A percentile compares a stretch with the other conserved stretches of the same genome.
Evolutionary conservation across 2,888 invertebrate genomes (phyloP).

Genomic region (Drosophila meridiana): DNA sequence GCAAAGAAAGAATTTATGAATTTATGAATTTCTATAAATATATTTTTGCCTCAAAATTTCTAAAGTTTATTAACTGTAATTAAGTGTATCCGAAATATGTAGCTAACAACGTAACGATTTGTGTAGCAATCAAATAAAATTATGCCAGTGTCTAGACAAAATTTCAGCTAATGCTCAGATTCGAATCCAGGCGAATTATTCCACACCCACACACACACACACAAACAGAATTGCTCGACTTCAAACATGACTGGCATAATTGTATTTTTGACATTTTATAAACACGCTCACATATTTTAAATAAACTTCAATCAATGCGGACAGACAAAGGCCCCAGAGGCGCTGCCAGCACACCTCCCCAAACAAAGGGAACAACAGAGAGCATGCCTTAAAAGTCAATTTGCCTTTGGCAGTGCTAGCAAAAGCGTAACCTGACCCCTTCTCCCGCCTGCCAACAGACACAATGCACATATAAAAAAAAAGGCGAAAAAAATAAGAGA

Average conservation of each 20-base stretch:
- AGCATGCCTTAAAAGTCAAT: slow-evolving; percentile 71
- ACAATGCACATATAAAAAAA: slow-evolving; percentile 69
- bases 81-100: slow-evolving; percentile 9
- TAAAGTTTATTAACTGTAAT: slow-evolving; percentile 30
- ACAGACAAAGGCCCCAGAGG: slow-evolving; percentile 53
- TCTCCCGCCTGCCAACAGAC: slow-evolving; percentile 34
- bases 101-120: slow-evolving; percentile 16
- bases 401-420: slow-evolving; percentile 73
- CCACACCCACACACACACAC: slow-evolving; percentile 13
- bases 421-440: slow-evolving; percentile 63
- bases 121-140: slow-evolving; percentile 17
- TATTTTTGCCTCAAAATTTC: not conserved
- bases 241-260: slow-evolving; percentile 67
- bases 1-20: not conserved
- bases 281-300: slow-evolving; percentile 59
- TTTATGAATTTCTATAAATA: not conserved
- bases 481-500: slow-evolving; percentile 31
- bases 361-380: slow-evolving; percentile 39
- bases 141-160: slow-evolving; percentile 62
- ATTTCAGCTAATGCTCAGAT: slow-evolving; percentile 34
- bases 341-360: slow-evolving; percentile 32
- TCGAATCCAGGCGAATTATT: slow-evolving; percentile 1
- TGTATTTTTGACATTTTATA: slow-evolving; percentile 72
- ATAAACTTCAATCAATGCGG: slow-evolving; percentile 76
- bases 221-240: slow-evolving; percentile 28